Percentiles rank a stretch among this genome's conserved stretches.
Evolutionary conservation across 2,888 invertebrate species (phyloP).

Genomic region (Pemphredon lugubris): DNA sequence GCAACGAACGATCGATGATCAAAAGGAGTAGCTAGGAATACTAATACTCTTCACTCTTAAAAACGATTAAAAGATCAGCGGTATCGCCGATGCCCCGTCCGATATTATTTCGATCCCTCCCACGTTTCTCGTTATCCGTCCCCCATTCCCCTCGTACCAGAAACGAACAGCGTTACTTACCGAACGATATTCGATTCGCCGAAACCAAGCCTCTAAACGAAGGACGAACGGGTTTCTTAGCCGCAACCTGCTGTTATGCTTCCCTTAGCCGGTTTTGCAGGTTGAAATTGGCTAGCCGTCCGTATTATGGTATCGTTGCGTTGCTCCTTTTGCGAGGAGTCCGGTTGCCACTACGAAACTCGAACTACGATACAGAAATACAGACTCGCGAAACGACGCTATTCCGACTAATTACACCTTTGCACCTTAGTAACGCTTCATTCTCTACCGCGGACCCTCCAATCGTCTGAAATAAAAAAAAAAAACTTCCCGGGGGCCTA

Average conservation of each 20-base stretch:
- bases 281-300: constrained; percentile 69
- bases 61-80: no score
- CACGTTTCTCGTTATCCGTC: no score
- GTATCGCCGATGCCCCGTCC: no score
- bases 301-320: constrained; percentile 65
- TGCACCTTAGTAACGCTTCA: constrained; percentile 30
- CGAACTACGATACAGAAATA: constrained; percentile 42
- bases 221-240: constrained; percentile 70
- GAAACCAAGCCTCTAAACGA: constrained; percentile 66
- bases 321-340: constrained; percentile 53
- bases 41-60: no score
- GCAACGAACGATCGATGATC: no score
- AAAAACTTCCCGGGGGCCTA: no score
- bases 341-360: constrained; percentile 57
- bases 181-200: constrained; percentile 52
- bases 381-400: constrained; percentile 34
- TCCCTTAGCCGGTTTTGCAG: constrained; percentile 70
- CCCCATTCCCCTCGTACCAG: background rate
- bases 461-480: background rate
- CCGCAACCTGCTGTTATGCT: constrained; percentile 63
- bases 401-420: constrained; percentile 52
- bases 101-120: no score
- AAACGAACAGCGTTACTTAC: constrained; percentile 7
- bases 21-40: no score
- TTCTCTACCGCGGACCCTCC: constrained; percentile 2